Percentiles rank a stretch among this genome's conserved stretches.
Conservation (phyloP, 2,113 vertebrate genomes). For the Galeopterus variegatus region DNA sequence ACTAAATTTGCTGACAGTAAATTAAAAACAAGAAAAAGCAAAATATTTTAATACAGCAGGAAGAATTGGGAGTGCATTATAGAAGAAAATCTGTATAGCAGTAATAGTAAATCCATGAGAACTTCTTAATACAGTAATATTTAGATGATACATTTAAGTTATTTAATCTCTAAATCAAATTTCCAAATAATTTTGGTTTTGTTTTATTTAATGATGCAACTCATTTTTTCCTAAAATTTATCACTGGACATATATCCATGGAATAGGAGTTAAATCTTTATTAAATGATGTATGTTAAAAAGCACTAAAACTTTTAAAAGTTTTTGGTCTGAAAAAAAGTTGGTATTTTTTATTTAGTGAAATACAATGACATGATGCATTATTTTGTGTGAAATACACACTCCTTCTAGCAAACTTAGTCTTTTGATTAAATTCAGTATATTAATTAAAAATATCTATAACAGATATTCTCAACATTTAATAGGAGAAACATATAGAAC, state of each 20-base stretch:
- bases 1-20: neutral
- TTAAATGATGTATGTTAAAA: neutral
- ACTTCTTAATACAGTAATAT: neutral
- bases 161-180: neutral
- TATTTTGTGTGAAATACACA: neutral
- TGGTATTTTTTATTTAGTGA: constrained; percentile 1
- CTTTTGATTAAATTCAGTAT: neutral
- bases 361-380: neutral
- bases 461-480: neutral
- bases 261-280: neutral
- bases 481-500: neutral
- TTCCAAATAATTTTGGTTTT: constrained; percentile 50
- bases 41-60: neutral
- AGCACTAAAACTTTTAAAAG: neutral
- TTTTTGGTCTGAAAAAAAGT: constrained; percentile 6
- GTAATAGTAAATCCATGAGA: neutral
- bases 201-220: neutral
- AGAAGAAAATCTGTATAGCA: neutral
- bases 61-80: constrained; percentile 3
- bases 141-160: neutral
- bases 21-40: neutral
- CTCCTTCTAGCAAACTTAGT: neutral
- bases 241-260: neutral
- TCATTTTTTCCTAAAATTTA: neutral
- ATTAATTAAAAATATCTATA: neutral